A percentile compares a stretch with the other conserved stretches of the same genome.
Conservation (phyloP, 2,113 vertebrate genomes). For the Mungos mungo region DNA sequence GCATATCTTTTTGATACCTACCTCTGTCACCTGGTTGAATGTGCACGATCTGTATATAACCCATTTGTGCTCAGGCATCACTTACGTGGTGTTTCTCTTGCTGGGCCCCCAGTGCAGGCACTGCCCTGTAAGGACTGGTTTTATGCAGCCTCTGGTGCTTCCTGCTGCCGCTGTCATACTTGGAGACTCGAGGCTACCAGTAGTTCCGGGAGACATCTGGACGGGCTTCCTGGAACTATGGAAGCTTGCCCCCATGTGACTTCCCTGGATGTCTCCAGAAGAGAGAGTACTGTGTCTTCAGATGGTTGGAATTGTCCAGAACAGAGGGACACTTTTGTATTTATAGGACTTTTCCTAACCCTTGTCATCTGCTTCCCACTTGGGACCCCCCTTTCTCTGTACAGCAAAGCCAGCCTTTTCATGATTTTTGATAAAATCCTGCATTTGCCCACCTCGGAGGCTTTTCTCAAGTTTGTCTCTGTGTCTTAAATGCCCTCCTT, state of each 20-base stretch:
- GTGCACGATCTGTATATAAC: background rate
- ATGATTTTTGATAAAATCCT: rapidly evolving
- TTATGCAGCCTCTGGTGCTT: rapidly evolving
- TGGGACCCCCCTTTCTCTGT: background rate
- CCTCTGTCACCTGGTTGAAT: background rate
- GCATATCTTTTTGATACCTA: background rate
- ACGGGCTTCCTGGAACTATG: background rate
- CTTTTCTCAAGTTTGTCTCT: background rate
- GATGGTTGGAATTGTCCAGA: background rate
- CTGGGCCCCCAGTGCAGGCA: background rate
- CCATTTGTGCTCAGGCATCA: background rate
- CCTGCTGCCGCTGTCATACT: background rate
- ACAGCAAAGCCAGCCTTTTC: background rate
- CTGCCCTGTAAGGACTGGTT: background rate
- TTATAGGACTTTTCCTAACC: background rate
- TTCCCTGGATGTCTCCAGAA: background rate
- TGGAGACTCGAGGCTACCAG: background rate
- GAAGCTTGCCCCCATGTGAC: background rate
- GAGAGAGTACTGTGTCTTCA: background rate
- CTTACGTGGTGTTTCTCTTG: background rate
- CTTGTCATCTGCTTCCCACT: background rate
- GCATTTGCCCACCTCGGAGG: background rate
- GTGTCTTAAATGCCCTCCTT: background rate
- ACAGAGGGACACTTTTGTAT: background rate
- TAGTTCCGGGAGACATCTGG: background rate